Percentiles rank a stretch among this genome's conserved stretches.
Evolutionary conservation across 2,113 vertebrate genomes (phyloP).

Genomic region (cattle (Bos taurus)): ARS-UCD2.0 NC_037344.1:48491501-48492000

Average conservation of each 20-base stretch:
- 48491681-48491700: not conserved
- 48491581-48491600: not conserved
- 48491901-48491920: not conserved
- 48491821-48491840: not conserved
- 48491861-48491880: not conserved
- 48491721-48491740: accelerated
- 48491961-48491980: not conserved
- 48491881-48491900: not conserved
- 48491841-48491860: not conserved
- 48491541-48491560: not conserved
- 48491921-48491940: not conserved
- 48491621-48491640: not conserved
- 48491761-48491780: not conserved
- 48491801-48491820: not conserved
- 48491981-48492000: not conserved
- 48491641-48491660: not conserved
- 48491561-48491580: not conserved
- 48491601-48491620: accelerated
- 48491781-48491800: not conserved
- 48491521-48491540: not conserved
- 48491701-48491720: not conserved
- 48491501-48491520: not conserved
- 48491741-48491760: not conserved
- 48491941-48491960: not conserved
- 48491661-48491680: not conserved